Evolutionary conservation across 2,113 vertebrate species (phyloP).

Genomic region (Rynchops niger): DNA sequence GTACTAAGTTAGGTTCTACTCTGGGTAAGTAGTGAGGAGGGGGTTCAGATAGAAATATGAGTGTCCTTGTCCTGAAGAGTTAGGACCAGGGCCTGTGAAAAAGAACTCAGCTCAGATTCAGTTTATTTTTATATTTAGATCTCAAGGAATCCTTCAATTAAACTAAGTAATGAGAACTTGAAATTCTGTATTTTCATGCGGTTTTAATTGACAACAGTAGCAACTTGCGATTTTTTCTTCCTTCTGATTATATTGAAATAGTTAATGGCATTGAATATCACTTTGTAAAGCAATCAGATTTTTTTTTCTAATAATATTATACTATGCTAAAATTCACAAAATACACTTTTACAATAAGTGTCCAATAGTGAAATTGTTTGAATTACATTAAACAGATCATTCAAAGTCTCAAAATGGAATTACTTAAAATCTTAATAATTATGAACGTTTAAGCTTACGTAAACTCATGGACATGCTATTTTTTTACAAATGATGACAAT

Average conservation of each 20-base stretch:
- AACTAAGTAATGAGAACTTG: neutral
- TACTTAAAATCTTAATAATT: neutral
- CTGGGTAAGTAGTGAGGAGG: neutral
- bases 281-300: neutral
- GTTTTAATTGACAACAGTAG: neutral
- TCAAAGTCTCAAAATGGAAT: neutral
- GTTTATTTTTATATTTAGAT: neutral
- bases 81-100: neutral
- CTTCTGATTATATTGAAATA: neutral
- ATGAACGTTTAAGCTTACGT: neutral
- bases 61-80: neutral
- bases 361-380: neutral
- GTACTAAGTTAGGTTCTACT: neutral
- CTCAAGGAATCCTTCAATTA: neutral
- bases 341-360: neutral
- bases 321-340: neutral
- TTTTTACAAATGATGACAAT: neutral
- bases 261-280: neutral
- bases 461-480: neutral
- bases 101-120: neutral
- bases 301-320: neutral
- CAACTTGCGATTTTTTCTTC: neutral
- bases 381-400: neutral
- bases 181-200: neutral
- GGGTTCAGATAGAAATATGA: neutral